phyloP scores from a whole-genome alignment of 1,140 invertebrate species.

The Cotesia typhae region DNA sequence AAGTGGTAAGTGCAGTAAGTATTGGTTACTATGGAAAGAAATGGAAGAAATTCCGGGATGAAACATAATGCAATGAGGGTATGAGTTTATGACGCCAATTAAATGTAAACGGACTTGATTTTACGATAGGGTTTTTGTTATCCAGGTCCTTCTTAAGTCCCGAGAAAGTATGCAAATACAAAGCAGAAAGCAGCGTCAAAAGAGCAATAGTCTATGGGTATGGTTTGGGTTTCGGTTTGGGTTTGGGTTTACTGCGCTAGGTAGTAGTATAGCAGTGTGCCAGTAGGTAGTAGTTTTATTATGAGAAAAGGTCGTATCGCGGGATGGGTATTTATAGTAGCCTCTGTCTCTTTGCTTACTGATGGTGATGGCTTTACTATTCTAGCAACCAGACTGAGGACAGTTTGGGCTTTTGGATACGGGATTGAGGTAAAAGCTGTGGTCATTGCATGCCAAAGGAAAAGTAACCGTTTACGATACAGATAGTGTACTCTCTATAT shows the following conservation, averaged over 20 bases:
- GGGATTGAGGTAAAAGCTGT: constrained; percentile 48
- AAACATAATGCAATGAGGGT: background rate
- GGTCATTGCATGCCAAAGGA: constrained; percentile 45
- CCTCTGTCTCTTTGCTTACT: too few species aligned
- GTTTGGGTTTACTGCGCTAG: background rate
- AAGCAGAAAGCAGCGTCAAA: background rate
- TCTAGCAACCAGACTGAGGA: constrained; percentile 8
- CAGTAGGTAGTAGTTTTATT: background rate
- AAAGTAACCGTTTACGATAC: constrained; percentile 45
- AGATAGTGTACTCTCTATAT: too few species aligned
- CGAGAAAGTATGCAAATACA: constrained; percentile 11
- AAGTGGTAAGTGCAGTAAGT: too few species aligned
- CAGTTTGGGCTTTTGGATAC: background rate
- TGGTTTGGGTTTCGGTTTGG: too few species aligned
- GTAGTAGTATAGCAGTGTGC: too few species aligned
- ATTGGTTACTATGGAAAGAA: background rate
- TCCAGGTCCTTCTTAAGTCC: background rate
- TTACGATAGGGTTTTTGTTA: constrained; percentile 50
- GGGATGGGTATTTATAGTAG: background rate
- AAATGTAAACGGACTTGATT: constrained; percentile 44
- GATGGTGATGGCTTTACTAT: background rate
- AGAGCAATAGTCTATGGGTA: background rate
- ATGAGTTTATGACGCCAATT: constrained; percentile 48
- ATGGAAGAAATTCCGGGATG: background rate
- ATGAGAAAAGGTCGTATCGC: constrained; percentile 19